phyloP scores from a whole-genome alignment of 2,888 invertebrate genomes.

The Xylota sylvarum region DNA sequence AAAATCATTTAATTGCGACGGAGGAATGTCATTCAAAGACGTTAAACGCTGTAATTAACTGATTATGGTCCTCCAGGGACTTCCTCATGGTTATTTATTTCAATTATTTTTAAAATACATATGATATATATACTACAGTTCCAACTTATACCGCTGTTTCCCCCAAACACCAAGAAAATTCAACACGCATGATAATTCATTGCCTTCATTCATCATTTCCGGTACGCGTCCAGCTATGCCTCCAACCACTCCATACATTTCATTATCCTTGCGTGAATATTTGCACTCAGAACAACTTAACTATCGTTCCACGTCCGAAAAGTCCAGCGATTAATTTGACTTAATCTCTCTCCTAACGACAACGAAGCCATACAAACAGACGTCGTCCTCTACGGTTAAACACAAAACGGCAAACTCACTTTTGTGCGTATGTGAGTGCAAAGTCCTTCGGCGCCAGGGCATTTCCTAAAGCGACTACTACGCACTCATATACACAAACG shows the following conservation, averaged over 20 bases:
- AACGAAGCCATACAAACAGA: constrained; percentile 54
- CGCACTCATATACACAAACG: constrained; percentile 15
- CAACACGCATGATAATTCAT: constrained; percentile 51
- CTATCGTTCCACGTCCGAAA: constrained; percentile 50
- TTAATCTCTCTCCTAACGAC: constrained; percentile 62
- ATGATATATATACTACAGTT: not conserved
- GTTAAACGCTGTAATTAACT: constrained; percentile 22
- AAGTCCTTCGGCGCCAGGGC: constrained; percentile 60
- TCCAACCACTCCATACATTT: not conserved
- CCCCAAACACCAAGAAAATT: not conserved
- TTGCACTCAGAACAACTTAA: constrained; percentile 50
- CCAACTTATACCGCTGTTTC: not conserved
- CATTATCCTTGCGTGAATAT: constrained; percentile 58
- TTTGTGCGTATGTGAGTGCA: constrained; percentile 20
- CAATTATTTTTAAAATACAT: constrained; percentile 39
- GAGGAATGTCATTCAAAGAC: not conserved
- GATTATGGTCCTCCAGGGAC: constrained; percentile 1
- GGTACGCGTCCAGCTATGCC: constrained; percentile 12
- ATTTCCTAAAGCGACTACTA: constrained; percentile 37
- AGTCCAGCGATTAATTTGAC: constrained; percentile 60
- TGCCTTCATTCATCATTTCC: constrained; percentile 50
- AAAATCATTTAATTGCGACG: not conserved
- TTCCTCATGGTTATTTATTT: not conserved
- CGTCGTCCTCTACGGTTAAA: constrained; percentile 41
- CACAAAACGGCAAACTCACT: constrained; percentile 17